Evolutionary conservation across 2,113 vertebrate species (phyloP).

Genomic region (Pelecanus crispus): DNA sequence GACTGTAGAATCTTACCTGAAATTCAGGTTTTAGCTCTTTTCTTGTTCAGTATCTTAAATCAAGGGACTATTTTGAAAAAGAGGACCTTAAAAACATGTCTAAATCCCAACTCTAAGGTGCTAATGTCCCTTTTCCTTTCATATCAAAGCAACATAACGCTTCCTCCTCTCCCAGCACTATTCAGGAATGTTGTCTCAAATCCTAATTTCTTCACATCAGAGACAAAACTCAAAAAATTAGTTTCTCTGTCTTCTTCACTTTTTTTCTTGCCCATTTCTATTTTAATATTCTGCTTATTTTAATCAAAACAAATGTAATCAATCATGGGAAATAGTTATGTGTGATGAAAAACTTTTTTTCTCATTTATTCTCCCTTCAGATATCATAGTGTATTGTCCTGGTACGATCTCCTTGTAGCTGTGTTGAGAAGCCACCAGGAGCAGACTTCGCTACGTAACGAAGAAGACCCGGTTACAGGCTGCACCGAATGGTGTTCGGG

Average conservation of each 20-base stretch:
- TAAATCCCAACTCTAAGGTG: background rate
- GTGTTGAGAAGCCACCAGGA: background rate
- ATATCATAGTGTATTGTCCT: background rate
- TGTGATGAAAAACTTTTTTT: background rate
- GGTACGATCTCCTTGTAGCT: background rate
- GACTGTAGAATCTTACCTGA: background rate
- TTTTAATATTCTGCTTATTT: background rate
- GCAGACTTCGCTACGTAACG: background rate
- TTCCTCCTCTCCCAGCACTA: background rate
- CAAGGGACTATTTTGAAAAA: background rate
- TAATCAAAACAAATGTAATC: background rate
- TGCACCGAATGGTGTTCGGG: background rate
- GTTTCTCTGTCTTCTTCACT: background rate
- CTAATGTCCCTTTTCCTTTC: background rate
- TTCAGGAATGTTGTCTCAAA: background rate
- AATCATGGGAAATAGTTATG: background rate
- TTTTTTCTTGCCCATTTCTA: background rate
- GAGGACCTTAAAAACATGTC: background rate
- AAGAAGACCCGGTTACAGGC: background rate
- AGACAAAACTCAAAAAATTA: background rate
- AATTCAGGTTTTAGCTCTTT: background rate
- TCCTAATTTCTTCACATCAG: background rate
- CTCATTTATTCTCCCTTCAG: background rate
- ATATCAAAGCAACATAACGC: background rate
- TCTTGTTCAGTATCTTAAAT: background rate